phyloP scores from a whole-genome alignment of 2,797 vertebrate genomes.

The Coluber constrictor region DNA sequence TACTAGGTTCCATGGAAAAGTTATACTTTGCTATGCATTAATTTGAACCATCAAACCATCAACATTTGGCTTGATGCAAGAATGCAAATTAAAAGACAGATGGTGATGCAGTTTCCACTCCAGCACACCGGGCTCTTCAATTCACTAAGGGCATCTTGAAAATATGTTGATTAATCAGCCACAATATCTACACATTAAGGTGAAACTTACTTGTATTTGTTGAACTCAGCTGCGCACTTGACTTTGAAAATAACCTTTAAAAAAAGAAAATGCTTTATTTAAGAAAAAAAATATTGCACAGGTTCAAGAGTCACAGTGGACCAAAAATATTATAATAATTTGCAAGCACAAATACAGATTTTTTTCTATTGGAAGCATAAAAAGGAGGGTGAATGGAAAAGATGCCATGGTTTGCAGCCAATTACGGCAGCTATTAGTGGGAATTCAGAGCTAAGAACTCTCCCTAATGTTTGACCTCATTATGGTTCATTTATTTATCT shows the following conservation, averaged over 20 bases:
- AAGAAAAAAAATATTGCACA: neutral
- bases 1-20: neutral
- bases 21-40: neutral
- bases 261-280: slow-evolving; percentile 14
- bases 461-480: neutral
- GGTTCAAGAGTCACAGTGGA: neutral
- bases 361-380: neutral
- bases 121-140: too few species aligned
- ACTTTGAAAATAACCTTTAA: slow-evolving; percentile 92
- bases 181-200: neutral
- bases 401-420: neutral
- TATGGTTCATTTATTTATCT: neutral
- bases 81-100: neutral
- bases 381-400: neutral
- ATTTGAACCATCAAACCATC: neutral
- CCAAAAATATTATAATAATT: neutral
- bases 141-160: neutral
- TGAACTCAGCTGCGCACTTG: slow-evolving; percentile 92
- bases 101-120: neutral
- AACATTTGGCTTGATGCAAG: neutral
- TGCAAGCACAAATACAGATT: neutral
- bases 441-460: neutral
- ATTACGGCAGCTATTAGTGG: neutral
- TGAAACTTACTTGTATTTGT: slow-evolving; percentile 91
- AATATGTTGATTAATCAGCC: slow-evolving; percentile 25